Conservation (phyloP, 1,140 invertebrate genomes). For the Ceratosolen fusciceps region DNA sequence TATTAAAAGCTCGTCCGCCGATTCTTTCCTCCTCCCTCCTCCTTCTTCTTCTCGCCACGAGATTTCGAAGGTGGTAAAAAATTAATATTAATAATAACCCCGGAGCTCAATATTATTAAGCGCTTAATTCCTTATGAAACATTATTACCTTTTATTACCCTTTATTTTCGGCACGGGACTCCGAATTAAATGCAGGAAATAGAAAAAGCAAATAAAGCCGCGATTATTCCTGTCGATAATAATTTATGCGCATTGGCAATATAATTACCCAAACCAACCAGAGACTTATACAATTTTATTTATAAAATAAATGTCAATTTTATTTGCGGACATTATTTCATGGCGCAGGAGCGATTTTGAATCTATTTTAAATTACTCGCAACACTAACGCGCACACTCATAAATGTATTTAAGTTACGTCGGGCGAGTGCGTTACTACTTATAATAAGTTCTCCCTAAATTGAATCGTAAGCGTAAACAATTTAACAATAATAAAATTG, state of each 20-base stretch:
- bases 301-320: neutral
- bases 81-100: too few species aligned
- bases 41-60: too few species aligned
- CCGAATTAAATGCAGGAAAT: constrained; percentile 1
- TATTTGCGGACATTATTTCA: neutral
- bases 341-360: neutral
- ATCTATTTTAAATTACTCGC: neutral
- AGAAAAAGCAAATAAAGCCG: neutral
- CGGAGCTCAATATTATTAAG: neutral
- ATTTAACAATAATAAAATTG: too few species aligned
- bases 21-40: too few species aligned
- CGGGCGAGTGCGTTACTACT: too few species aligned
- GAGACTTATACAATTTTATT: neutral
- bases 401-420: too few species aligned
- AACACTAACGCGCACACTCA: too few species aligned
- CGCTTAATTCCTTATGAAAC: constrained; percentile 3
- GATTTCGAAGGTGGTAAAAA: too few species aligned
- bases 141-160: too few species aligned
- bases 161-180: neutral
- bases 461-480: too few species aligned
- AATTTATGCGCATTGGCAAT: neutral
- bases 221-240: constrained; percentile 3
- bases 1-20: too few species aligned
- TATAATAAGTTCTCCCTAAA: too few species aligned
- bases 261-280: neutral